Conservation (phyloP, 2,113 vertebrate genomes). For the Petromus typicus region DNA sequence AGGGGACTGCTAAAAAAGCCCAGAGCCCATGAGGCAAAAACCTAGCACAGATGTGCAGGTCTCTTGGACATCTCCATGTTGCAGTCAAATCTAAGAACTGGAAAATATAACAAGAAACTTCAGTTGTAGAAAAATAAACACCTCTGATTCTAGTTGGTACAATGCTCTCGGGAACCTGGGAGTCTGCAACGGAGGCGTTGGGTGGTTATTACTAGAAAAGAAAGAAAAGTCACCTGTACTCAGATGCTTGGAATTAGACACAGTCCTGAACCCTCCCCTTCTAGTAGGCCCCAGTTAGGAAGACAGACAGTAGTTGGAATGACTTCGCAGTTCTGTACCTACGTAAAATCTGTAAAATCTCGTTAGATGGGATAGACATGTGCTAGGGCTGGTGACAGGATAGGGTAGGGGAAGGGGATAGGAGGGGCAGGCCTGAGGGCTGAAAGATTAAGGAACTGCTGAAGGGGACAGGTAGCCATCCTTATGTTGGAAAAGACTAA, state of each 20-base stretch:
- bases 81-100: not conserved
- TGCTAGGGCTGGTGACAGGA: not conserved
- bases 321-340: not conserved
- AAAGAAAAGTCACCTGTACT: not conserved
- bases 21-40: not conserved
- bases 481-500: not conserved
- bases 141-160: not conserved
- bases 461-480: not conserved
- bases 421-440: too few relatives aligned
- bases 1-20: not conserved
- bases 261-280: not conserved
- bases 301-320: not conserved
- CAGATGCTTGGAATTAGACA: not conserved
- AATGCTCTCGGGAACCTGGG: not conserved
- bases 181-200: fast-evolving
- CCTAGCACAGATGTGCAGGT: not conserved
- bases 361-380: not conserved
- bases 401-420: not conserved
- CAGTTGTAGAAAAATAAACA: not conserved
- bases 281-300: not conserved
- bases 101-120: not conserved
- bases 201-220: not conserved
- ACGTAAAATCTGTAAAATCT: not conserved
- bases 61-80: fast-evolving
- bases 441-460: not conserved